A percentile compares a stretch with the other conserved stretches of the same genome.
Evolutionary conservation across 2,113 vertebrate genomes (phyloP).

Genomic region (Amphilophus citrinellus): DNA sequence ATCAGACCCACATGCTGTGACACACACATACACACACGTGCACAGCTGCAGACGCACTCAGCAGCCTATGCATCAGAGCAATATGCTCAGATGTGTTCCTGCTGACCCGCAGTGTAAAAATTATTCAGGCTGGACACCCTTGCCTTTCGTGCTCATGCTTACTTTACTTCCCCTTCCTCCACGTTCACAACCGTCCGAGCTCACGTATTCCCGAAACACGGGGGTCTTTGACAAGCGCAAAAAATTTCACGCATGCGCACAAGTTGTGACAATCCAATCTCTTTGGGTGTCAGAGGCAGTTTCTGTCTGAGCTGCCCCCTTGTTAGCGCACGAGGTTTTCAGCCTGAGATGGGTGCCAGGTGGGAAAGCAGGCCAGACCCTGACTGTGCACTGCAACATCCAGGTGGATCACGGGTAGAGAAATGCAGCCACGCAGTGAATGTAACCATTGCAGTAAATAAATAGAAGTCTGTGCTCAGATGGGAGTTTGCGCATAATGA

Average conservation of each 20-base stretch:
- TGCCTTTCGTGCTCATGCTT: not conserved
- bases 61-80: constrained; percentile 26
- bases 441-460: not conserved
- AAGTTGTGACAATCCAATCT: not conserved
- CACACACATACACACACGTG: constrained; percentile 31
- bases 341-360: constrained; percentile 1
- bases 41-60: constrained; percentile 24
- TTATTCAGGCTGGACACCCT: constrained; percentile 35
- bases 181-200: fast-evolving
- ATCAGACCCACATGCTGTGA: constrained; percentile 59
- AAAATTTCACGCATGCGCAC: not conserved
- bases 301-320: too few relatives aligned
- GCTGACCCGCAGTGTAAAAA: constrained; percentile 46
- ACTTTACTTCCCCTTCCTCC: not conserved
- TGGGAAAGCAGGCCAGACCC: not conserved
- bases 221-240: not conserved
- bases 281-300: not conserved
- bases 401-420: not conserved
- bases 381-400: not conserved
- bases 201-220: not conserved
- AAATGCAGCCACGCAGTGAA: not conserved
- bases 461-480: not conserved
- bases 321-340: not conserved
- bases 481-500: not conserved
- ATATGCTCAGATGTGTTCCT: constrained; percentile 47